Percentiles rank a stretch among this genome's conserved stretches.
Evolutionary conservation across 2,797 vertebrate genomes (phyloP).

Genomic region (Gambelia wislizenii): DNA sequence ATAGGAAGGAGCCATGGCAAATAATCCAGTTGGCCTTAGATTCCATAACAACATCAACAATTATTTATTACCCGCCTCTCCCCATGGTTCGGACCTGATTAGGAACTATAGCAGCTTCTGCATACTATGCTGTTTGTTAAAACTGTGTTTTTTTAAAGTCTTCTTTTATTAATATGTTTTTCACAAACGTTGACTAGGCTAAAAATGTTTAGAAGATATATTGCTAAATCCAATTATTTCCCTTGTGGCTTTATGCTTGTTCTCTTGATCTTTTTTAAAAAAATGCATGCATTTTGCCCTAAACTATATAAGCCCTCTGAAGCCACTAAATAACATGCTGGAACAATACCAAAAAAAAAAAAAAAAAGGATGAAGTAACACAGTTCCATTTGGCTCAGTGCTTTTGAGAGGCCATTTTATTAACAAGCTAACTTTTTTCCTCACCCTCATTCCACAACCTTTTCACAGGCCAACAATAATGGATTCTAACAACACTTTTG

Average conservation of each 20-base stretch:
- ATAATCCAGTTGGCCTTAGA: too few relatives aligned
- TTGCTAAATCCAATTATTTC: background rate
- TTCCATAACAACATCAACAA: too few relatives aligned
- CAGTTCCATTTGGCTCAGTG: background rate
- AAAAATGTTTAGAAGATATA: slow-evolving; percentile 31
- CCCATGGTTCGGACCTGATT: too few relatives aligned
- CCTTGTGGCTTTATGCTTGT: background rate
- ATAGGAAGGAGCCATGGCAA: too few relatives aligned
- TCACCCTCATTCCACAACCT: background rate
- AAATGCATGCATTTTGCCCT: background rate
- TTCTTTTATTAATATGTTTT: background rate
- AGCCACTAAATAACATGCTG: background rate
- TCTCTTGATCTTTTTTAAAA: too few relatives aligned
- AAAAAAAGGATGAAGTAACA: background rate
- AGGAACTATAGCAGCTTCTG: background rate
- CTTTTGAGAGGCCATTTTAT: background rate
- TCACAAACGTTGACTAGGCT: background rate
- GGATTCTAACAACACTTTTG: background rate
- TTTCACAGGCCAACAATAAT: background rate
- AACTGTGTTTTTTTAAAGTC: background rate
- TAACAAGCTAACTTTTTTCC: background rate
- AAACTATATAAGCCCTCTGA: background rate
- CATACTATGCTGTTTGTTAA: background rate
- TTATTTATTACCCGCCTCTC: too few relatives aligned
- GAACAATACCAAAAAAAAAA: background rate